Conservation (phyloP, 2,113 vertebrate genomes). For the Dasyurus viverrinus region DNA sequence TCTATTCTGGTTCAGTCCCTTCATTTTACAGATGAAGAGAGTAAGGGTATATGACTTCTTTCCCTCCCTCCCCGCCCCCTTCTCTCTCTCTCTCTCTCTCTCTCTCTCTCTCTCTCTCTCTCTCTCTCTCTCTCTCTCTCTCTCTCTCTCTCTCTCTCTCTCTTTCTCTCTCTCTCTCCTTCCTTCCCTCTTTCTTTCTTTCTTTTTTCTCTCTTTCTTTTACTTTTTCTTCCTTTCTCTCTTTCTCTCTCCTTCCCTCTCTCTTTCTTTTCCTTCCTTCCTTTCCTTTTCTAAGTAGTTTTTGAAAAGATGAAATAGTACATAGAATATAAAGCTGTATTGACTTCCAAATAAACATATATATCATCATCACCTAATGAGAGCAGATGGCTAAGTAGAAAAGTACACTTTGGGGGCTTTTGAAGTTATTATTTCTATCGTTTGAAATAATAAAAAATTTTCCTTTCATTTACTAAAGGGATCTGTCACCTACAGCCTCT, state of each 20-base stretch:
- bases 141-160: conserved; percentile 25
- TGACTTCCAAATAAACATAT: conserved; percentile 40
- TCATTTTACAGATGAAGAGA: background rate
- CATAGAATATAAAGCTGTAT: background rate
- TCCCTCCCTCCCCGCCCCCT: too few relatives aligned
- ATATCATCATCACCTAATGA: background rate
- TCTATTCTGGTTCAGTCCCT: background rate
- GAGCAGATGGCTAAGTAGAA: conserved; percentile 23
- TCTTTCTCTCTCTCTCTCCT: too few relatives aligned
- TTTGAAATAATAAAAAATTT: conserved; percentile 41
- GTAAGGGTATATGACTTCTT: background rate
- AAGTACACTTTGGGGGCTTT: background rate
- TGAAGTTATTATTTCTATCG: conserved; percentile 12
- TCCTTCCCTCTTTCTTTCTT: too few relatives aligned
- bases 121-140: too few relatives aligned
- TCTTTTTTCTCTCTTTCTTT: too few relatives aligned
- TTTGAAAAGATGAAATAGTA: conserved; percentile 19
- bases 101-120: too few relatives aligned
- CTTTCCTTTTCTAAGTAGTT: background rate
- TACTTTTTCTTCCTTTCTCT: too few relatives aligned
- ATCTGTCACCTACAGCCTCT: background rate
- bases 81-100: too few relatives aligned
- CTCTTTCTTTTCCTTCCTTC: conserved; percentile 13
- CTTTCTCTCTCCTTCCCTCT: too few relatives aligned
- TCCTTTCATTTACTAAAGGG: conserved; percentile 41